These are phyloP conservation scores for Aleiodes testaceus DNA, from an alignment of 2,888 invertebrate species.

Conservation along the genomic window DNA sequence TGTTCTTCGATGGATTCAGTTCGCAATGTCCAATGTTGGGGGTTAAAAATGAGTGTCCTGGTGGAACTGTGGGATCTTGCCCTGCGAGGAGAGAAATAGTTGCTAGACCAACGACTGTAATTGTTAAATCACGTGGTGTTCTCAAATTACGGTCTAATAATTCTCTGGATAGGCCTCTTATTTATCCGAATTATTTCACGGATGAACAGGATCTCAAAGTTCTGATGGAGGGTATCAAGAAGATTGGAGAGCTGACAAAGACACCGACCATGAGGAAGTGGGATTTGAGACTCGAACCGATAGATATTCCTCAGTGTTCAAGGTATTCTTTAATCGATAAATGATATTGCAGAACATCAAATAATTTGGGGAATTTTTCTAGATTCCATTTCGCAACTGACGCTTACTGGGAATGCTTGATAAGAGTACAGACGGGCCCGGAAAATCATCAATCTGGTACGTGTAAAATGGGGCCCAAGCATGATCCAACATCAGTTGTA, in stretches of 20 bases:
- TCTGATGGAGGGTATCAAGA: constrained; percentile 77
- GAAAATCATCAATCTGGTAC: constrained; percentile 80
- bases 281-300: constrained; percentile 76
- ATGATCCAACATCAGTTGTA: constrained; percentile 76
- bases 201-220: constrained; percentile 78
- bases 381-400: constrained; percentile 76
- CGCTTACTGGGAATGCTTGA: constrained; percentile 80
- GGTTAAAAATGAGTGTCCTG: constrained; percentile 59
- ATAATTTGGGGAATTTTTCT: not conserved
- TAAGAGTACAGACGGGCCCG: constrained; percentile 77
- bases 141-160: constrained; percentile 78
- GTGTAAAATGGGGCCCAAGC: constrained; percentile 76
- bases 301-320: constrained; percentile 76
- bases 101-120: constrained; percentile 65
- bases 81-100: constrained; percentile 67
- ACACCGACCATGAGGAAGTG: constrained; percentile 78
- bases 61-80: constrained; percentile 58
- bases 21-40: constrained; percentile 66
- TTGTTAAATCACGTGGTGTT: constrained; percentile 74
- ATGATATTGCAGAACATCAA: not conserved
- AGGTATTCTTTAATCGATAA: constrained; percentile 59
- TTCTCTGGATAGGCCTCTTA: constrained; percentile 79
- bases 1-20: constrained; percentile 72
- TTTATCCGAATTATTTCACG: constrained; percentile 84
- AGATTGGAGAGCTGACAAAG: constrained; percentile 75